phyloP scores from a whole-genome alignment of 2,888 invertebrate genomes.

The Melikaiella ostensackeni region DNA sequence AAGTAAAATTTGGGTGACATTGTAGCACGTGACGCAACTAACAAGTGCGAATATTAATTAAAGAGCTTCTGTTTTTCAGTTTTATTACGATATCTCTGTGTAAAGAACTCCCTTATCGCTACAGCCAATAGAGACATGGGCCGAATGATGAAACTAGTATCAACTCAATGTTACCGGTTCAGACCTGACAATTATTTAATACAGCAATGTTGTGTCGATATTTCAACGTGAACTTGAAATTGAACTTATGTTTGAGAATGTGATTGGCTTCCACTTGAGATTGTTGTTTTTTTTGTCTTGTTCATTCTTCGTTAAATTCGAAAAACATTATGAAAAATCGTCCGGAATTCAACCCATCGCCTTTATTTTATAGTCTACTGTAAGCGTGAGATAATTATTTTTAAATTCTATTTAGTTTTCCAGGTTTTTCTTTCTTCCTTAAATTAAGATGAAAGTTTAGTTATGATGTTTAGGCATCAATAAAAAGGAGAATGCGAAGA shows the following conservation, averaged over 20 bases:
- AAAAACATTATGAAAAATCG: constrained; percentile 55
- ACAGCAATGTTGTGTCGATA: neutral
- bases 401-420: neutral
- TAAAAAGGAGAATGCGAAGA: neutral
- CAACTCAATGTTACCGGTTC: constrained; percentile 24
- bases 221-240: constrained; percentile 28
- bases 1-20: neutral
- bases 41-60: constrained; percentile 12
- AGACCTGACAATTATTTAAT: constrained; percentile 20
- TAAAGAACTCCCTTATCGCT: constrained; percentile 22
- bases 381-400: constrained; percentile 51
- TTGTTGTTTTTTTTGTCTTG: neutral
- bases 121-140: constrained; percentile 14
- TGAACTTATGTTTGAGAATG: neutral
- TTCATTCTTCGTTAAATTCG: neutral
- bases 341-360: constrained; percentile 50
- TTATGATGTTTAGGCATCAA: neutral
- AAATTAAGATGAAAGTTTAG: neutral
- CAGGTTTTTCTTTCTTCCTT: neutral
- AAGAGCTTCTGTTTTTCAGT: neutral
- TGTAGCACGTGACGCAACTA: neutral
- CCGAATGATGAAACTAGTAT: constrained; percentile 26
- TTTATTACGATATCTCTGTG: constrained; percentile 3
- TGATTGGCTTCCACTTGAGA: neutral
- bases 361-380: constrained; percentile 60